Evolutionary conservation across 1,140 invertebrate genomes (phyloP).

Genomic region (Diplogasteroides magnus): DNA sequence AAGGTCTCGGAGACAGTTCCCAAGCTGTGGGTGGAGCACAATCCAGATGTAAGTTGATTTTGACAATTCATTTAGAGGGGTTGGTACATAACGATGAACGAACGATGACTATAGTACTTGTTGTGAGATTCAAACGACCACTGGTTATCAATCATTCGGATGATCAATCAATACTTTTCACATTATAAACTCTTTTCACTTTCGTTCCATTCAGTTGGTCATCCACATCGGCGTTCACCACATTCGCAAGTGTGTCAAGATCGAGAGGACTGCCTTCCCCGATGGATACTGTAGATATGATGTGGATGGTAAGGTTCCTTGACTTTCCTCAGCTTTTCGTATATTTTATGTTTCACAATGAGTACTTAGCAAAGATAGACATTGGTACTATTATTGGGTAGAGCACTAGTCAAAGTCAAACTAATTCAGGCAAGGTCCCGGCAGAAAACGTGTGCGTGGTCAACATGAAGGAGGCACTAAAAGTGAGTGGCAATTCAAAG

Average conservation of each 20-base stretch:
- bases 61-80: not conserved
- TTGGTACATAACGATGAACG: not conserved
- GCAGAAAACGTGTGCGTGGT: too few relatives aligned
- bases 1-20: constrained; percentile 6
- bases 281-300: constrained; percentile 12
- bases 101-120: not conserved
- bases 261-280: constrained; percentile 9
- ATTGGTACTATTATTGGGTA: too few relatives aligned
- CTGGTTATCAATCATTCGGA: not conserved
- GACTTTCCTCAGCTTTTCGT: too few relatives aligned
- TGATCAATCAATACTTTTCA: not conserved
- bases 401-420: too few relatives aligned
- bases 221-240: constrained; percentile 14
- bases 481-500: too few relatives aligned
- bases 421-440: too few relatives aligned
- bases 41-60: constrained; percentile 3
- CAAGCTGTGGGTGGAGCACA: constrained; percentile 7
- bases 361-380: too few relatives aligned
- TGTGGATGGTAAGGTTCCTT: not conserved
- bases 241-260: constrained; percentile 4
- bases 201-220: constrained; percentile 3
- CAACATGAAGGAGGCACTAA: too few relatives aligned
- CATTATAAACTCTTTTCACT: not conserved
- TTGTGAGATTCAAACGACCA: not conserved
- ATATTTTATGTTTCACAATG: too few relatives aligned